Percentiles rank a stretch among this genome's conserved stretches.
These are phyloP conservation scores for Cephalotes varians DNA, from an alignment of 2,888 invertebrate genomes.

Conservation along the genomic window DNA sequence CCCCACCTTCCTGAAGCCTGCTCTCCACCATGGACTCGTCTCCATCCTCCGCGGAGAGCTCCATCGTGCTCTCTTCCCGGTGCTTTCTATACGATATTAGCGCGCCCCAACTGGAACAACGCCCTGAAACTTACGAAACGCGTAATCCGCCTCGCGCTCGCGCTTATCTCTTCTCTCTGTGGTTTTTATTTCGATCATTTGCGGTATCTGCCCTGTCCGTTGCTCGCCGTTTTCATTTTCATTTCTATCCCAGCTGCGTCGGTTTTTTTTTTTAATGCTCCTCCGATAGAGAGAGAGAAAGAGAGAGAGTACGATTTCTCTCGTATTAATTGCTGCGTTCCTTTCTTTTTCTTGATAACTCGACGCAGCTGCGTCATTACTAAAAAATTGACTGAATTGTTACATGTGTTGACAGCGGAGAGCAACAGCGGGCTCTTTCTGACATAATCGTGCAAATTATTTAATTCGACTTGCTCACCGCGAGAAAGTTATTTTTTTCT, in stretches of 20 bases:
- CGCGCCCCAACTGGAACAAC: conserved; percentile 67
- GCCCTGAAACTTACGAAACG: conserved; percentile 60
- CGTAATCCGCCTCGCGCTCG: conserved; percentile 24
- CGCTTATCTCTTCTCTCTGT: conserved; percentile 2
- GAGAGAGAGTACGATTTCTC: background rate
- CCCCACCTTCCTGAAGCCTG: conserved; percentile 24
- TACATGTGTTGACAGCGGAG: conserved; percentile 50
- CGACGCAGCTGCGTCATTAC: background rate
- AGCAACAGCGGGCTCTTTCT: conserved; percentile 50
- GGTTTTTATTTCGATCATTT: background rate
- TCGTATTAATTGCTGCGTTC: background rate
- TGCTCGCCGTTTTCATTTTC: background rate
- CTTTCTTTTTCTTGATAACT: background rate
- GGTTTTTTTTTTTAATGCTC: background rate
- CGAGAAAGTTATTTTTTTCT: conserved; percentile 78
- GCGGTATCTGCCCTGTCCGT: background rate
- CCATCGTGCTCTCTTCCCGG: background rate
- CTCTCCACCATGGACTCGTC: conserved; percentile 45
- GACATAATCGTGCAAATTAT: conserved; percentile 80
- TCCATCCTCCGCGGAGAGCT: conserved; percentile 47
- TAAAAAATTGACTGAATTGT: conserved; percentile 45
- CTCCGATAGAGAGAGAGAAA: no score
- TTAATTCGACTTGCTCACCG: conserved; percentile 77
- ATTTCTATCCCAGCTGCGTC: background rate
- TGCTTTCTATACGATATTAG: conserved; percentile 71